A percentile compares a stretch with the other conserved stretches of the same genome.
Evolutionary conservation across 2,888 invertebrate species (phyloP).

Genomic region (Spodoptera picta): DNA sequence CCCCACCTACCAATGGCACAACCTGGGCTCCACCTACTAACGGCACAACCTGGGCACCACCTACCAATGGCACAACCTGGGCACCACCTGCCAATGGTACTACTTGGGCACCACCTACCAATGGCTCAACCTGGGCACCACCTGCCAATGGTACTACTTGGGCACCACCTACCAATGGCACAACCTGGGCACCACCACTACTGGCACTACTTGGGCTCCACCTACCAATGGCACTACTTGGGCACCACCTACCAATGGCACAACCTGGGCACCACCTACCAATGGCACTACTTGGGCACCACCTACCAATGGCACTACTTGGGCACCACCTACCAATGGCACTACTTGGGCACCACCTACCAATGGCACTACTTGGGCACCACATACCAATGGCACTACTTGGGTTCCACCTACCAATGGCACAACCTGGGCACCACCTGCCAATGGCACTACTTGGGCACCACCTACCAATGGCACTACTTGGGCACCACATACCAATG

Average conservation of each 20-base stretch:
- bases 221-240: background rate
- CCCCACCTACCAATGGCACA: background rate
- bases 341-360: background rate
- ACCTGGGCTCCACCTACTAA: background rate
- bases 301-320: background rate
- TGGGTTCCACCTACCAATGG: no score
- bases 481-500: no score
- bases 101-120: background rate
- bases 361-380: no score
- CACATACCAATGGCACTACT: no score
- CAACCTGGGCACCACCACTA: background rate
- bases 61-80: no score
- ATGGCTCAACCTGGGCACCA: background rate
- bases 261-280: background rate
- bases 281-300: background rate
- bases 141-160: slow-evolving; percentile 1
- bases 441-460: no score
- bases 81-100: background rate
- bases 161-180: background rate
- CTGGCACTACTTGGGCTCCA: background rate
- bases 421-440: no score
- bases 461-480: no score
- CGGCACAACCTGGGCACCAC: slow-evolving; percentile 1
- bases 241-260: background rate
- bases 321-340: background rate